Evolutionary conservation across 2,888 invertebrate genomes (phyloP).

Genomic region (Plagiodera versicolora): DNA sequence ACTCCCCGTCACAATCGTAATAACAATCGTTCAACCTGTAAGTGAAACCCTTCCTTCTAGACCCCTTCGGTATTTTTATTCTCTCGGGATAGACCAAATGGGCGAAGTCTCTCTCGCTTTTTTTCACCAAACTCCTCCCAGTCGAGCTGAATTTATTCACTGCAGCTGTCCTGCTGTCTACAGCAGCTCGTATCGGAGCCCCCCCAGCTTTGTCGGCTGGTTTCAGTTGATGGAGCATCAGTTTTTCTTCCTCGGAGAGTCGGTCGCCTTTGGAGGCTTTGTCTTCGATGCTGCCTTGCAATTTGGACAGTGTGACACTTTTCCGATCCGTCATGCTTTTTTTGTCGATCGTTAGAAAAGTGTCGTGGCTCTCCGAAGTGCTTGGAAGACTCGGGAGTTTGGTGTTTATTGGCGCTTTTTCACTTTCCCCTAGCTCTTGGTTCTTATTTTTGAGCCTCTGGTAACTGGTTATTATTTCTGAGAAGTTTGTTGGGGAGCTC

Average conservation of each 20-base stretch:
- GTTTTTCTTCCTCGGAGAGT: conserved; percentile 36
- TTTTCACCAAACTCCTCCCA: conserved; percentile 28
- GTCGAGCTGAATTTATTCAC: conserved; percentile 32
- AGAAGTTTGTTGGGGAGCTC: conserved; percentile 44
- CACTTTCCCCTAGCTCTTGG: no score
- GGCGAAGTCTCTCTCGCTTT: conserved; percentile 36
- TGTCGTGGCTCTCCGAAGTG: neutral
- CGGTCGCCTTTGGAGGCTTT: conserved; percentile 19
- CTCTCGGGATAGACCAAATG: conserved; percentile 59
- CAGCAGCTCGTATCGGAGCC: conserved; percentile 14
- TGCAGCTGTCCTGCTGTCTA: conserved; percentile 23
- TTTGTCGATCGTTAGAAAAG: conserved; percentile 17
- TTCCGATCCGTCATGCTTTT: conserved; percentile 13
- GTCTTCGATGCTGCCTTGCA: conserved; percentile 38
- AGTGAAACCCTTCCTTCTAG: conserved; percentile 64
- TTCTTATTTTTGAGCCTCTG: no score
- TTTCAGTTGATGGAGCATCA: conserved; percentile 28
- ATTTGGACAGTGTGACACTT: conserved; percentile 41
- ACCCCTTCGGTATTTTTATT: conserved; percentile 71
- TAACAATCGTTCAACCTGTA: conserved; percentile 79
- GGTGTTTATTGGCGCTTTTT: no score
- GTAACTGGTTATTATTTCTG: conserved; percentile 55
- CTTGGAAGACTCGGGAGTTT: neutral
- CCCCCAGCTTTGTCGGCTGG: conserved; percentile 11
- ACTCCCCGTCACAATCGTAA: conserved; percentile 78